These are phyloP conservation scores for Schizotus pectinicornis DNA, from an alignment of 2,888 invertebrate genomes.

Conservation along the genomic window DNA sequence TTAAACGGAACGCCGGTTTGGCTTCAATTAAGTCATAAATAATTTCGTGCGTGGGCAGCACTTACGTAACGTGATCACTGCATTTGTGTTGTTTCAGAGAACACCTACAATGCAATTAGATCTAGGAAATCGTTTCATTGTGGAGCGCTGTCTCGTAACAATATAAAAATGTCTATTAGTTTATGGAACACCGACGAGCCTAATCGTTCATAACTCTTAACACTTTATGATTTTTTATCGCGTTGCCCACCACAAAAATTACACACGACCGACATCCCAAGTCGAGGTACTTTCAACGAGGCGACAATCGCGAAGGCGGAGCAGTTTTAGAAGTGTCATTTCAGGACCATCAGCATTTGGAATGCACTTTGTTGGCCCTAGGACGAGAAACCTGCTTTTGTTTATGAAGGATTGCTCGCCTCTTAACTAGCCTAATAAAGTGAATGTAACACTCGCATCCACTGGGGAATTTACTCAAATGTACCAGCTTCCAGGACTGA, in stretches of 20 bases:
- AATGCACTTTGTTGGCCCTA: conserved; percentile 31
- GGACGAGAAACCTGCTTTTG: conserved; percentile 30
- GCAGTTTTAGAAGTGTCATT: conserved; percentile 5
- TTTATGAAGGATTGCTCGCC: conserved; percentile 35
- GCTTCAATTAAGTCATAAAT: conserved; percentile 20
- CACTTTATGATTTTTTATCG: neutral
- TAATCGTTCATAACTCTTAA: no score
- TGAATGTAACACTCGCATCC: conserved; percentile 34
- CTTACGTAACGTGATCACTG: conserved; percentile 9
- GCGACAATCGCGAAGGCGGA: neutral
- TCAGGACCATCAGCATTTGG: conserved; percentile 12
- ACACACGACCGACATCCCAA: no score
- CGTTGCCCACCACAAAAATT: neutral
- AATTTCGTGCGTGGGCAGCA: conserved; percentile 11
- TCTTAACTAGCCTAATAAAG: conserved; percentile 37
- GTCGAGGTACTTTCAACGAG: no score
- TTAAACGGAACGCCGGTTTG: conserved; percentile 7
- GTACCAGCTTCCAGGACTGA: conserved; percentile 28
- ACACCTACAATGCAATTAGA: conserved; percentile 15
- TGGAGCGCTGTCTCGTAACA: neutral
- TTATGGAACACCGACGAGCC: no score
- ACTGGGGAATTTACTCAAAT: conserved; percentile 33
- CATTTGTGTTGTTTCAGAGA: conserved; percentile 1
- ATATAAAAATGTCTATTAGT: neutral
- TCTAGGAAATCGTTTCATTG: neutral